phyloP scores from a whole-genome alignment of 1,140 invertebrate genomes.

The Hylaeus anthracinus region DNA sequence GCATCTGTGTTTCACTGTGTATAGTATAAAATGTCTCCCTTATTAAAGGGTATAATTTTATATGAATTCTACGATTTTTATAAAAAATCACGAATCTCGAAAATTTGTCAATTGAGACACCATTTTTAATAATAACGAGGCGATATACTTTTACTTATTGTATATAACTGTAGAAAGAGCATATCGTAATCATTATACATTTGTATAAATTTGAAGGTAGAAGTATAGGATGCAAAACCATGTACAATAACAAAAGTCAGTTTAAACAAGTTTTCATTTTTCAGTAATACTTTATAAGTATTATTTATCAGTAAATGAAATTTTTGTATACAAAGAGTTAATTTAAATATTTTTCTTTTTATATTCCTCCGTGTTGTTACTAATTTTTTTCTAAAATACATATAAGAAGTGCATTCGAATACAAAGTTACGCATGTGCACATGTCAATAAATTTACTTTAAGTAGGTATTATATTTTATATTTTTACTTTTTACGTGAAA shows the following conservation, averaged over 20 bases:
- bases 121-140: conserved; percentile 10
- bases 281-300: conserved; percentile 1
- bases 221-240: not conserved
- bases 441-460: not conserved
- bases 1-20: conserved; percentile 13
- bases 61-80: conserved; percentile 29
- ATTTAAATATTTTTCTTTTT: conserved; percentile 9
- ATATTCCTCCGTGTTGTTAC: not conserved
- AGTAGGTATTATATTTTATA: too few species aligned
- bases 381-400: not conserved
- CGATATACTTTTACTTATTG: conserved; percentile 32
- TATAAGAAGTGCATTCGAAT: not conserved
- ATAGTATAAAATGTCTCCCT: conserved; percentile 27
- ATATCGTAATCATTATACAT: conserved; percentile 39
- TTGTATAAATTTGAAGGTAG: conserved; percentile 35
- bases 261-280: conserved; percentile 15
- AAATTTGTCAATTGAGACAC: conserved; percentile 2
- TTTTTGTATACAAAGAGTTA: conserved; percentile 12
- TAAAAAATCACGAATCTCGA: not conserved
- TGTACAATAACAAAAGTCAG: not conserved
- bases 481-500: too few species aligned
- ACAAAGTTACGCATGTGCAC: not conserved
- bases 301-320: conserved; percentile 15
- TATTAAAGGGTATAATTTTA: conserved; percentile 35
- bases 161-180: conserved; percentile 46